phyloP scores from a whole-genome alignment of 1,140 invertebrate species.

The Nylanderia fulva region DNA sequence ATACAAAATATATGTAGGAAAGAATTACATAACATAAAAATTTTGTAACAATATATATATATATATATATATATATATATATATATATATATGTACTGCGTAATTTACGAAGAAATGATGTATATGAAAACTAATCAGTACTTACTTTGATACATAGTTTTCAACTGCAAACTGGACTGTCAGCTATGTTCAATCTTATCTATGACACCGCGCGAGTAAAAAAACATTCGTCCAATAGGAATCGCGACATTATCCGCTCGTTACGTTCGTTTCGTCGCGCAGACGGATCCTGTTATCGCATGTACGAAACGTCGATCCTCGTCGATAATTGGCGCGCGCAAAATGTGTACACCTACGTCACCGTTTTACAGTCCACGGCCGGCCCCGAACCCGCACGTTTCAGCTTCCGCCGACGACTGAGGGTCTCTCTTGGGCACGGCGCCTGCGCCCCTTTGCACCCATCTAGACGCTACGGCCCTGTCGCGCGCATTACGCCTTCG shows the following conservation, averaged over 20 bases:
- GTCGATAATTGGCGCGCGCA: conserved; percentile 44
- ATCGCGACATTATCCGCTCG: background rate
- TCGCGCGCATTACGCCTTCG: conserved; percentile 52
- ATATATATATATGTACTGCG: background rate
- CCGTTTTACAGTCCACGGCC: conserved; percentile 3
- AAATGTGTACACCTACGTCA: conserved; percentile 30
- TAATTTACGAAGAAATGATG: background rate
- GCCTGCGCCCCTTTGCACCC: conserved; percentile 67
- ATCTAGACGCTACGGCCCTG: conserved; percentile 49
- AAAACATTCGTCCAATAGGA: conserved; percentile 1
- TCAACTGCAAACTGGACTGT: background rate
- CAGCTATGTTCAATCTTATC: background rate
- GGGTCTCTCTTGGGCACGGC: conserved; percentile 62
- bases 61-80: background rate
- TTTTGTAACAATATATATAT: no score
- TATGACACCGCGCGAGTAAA: conserved; percentile 13
- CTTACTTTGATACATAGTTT: conserved; percentile 18
- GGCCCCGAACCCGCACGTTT: conserved; percentile 67
- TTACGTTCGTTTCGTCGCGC: background rate
- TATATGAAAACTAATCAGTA: background rate
- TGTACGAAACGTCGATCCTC: background rate
- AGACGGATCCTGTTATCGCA: background rate
- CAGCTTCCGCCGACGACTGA: conserved; percentile 73
- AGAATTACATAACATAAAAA: no score
- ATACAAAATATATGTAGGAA: background rate